A percentile compares a stretch with the other conserved stretches of the same genome.
Conservation (phyloP, 2,888 invertebrate species). For the Melanargia galathea region DNA sequence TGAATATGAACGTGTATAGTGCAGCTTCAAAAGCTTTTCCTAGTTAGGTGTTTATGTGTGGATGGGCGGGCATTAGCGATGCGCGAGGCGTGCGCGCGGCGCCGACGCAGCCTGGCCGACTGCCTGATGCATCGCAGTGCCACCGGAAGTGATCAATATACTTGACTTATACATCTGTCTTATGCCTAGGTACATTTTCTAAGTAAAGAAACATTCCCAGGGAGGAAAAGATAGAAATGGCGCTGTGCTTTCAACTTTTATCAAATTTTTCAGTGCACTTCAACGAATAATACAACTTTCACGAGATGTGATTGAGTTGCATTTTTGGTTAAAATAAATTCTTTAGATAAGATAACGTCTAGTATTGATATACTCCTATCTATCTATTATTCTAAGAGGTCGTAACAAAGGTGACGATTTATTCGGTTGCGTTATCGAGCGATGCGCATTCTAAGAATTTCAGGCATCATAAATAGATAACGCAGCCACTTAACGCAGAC, state of each 20-base stretch:
- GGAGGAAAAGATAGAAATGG: not conserved
- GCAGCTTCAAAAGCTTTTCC: conserved; percentile 5
- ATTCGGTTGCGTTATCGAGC: too few species aligned
- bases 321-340: too few species aligned
- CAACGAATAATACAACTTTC: too few species aligned
- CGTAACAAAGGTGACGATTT: too few species aligned
- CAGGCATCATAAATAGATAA: too few species aligned
- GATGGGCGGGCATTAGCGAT: not conserved
- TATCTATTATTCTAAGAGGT: too few species aligned
- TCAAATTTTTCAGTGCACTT: too few species aligned
- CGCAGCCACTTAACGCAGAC: too few species aligned
- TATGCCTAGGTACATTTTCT: not conserved
- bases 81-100: not conserved
- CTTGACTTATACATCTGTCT: not conserved
- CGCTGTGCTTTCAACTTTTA: not conserved
- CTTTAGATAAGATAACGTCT: too few species aligned
- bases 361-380: too few species aligned
- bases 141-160: conserved; percentile 1
- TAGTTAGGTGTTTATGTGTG: not conserved
- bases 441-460: too few species aligned
- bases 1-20: conserved; percentile 2
- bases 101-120: not conserved
- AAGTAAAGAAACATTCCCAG: not conserved
- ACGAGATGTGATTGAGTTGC: too few species aligned
- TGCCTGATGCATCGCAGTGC: not conserved